Base-by-base conservation (phyloP, 2,797 vertebrate genomes). In the Takifugu ocellatus region DNA sequence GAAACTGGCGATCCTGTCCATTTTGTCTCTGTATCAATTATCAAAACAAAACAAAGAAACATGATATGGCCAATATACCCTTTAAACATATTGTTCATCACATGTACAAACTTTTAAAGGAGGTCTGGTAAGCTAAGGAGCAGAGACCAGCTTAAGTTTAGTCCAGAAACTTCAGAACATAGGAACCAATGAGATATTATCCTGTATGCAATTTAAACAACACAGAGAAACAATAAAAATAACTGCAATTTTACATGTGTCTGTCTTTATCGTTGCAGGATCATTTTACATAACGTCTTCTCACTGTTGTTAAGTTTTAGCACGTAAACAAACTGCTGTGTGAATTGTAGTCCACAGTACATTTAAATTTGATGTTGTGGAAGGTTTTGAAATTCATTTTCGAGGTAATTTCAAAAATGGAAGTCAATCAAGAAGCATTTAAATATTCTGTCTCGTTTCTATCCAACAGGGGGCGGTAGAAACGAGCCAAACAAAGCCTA, bases 181-280 rank as follows among this genome's bases (percentile, higher is more conserved):
- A 83, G 78, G 87, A 79, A 85, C 77, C 77, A 80, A 84, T 84
- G 87, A 88, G 78, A 90, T 85, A 89, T 83, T 83, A 90, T 84
- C 88, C 77, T 92, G 90, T 92, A 91, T 91, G 89, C 85, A 77
- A 91, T 79, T 84, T 83, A 84, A 90, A 89, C 77, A 86, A 87
- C 84, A 86, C 63, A 89, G 84, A 87, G 82, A 85, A 85, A 88
- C 66, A 83, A 89, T 88, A 84, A 86, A 89, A 90, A 81, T 11
- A 25, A n/a, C 17, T 78, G 78, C 43, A 78, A 84, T 84, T 81
- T 90, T 73, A 74, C 68, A 47, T n/a, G 21, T 17, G 39, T 70
- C 63, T 17, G 51, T 75, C 26, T 7, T 64, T 24, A 51, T 79
- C 26, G 36, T 52, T 66, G 54, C 66, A 43, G 63, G 25, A 31